These are phyloP conservation scores for Gobio gobio DNA, from an alignment of 2,113 vertebrate species.

Conservation along the genomic window DNA sequence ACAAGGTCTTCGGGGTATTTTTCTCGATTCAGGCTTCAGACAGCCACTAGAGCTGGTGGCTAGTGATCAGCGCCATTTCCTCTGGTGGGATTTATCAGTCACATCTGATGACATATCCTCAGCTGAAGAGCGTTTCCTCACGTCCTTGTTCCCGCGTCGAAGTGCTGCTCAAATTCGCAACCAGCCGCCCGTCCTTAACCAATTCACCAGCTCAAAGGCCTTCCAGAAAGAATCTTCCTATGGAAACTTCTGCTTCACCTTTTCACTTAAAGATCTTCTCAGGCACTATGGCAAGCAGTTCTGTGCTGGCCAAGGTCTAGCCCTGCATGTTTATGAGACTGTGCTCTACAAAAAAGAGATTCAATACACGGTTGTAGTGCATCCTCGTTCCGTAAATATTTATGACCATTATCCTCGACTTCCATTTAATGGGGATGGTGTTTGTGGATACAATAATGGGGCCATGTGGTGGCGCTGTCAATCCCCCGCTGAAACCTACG, in stretches of 20 bases:
- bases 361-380: slow-evolving; percentile 37
- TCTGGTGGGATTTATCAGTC: slow-evolving; percentile 31
- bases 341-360: slow-evolving; percentile 11
- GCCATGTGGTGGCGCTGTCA: slow-evolving; percentile 41
- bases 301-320: neutral
- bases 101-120: neutral
- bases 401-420: slow-evolving; percentile 20
- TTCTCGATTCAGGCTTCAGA: slow-evolving; percentile 10
- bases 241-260: slow-evolving; percentile 48
- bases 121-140: neutral
- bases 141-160: too few relatives aligned
- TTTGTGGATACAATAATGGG: slow-evolving; percentile 8
- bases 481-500: slow-evolving; percentile 15
- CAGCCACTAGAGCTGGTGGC: neutral
- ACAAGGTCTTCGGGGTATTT: slow-evolving; percentile 18
- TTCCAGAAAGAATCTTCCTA: slow-evolving; percentile 38
- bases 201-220: slow-evolving; percentile 40
- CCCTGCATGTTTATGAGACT: slow-evolving; percentile 27
- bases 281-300: neutral
- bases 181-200: neutral
- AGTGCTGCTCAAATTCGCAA: neutral
- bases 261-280: slow-evolving; percentile 27
- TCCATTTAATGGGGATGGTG: neutral
- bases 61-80: neutral
- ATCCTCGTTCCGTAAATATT: neutral